Evolutionary conservation across 2,113 vertebrate species (phyloP).

Genomic region (Amazona guildingii): DNA sequence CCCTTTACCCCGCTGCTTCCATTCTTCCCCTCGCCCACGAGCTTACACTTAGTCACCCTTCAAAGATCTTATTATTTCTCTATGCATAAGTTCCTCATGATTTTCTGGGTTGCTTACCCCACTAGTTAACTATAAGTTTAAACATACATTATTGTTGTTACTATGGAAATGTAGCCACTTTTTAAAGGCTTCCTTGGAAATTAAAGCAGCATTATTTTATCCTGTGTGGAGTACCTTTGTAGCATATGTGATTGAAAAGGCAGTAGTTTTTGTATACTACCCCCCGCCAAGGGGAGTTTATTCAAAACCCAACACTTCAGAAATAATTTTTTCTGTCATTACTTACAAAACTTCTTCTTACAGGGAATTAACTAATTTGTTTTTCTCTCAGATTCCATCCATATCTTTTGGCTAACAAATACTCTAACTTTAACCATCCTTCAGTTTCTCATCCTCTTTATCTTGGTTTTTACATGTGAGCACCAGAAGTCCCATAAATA

Average conservation of each 20-base stretch:
- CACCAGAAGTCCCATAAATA: neutral
- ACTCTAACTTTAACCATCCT: neutral
- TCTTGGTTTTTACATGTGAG: neutral
- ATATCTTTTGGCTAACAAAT: neutral
- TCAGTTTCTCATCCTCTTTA: neutral
- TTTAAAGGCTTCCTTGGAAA: neutral
- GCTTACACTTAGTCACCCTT: constrained; percentile 35
- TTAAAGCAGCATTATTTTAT: neutral
- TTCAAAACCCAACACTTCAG: neutral
- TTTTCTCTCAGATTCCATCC: neutral
- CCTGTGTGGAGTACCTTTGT: neutral
- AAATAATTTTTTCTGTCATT: neutral
- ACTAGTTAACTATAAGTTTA: constrained; percentile 13
- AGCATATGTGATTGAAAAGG: neutral
- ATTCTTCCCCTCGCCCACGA: constrained; percentile 28
- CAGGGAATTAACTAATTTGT: neutral
- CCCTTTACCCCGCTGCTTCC: neutral
- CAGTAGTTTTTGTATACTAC: neutral
- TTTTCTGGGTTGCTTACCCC: constrained; percentile 14
- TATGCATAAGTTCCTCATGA: neutral
- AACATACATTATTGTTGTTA: constrained; percentile 16
- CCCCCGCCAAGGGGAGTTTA: neutral
- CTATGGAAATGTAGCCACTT: constrained; percentile 16
- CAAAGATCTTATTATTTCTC: constrained; percentile 27
- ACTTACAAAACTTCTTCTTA: neutral